These are phyloP conservation scores for Trissoscelio sp. DNA, from an alignment of 2,888 invertebrate genomes.

Conservation along the genomic window DNA sequence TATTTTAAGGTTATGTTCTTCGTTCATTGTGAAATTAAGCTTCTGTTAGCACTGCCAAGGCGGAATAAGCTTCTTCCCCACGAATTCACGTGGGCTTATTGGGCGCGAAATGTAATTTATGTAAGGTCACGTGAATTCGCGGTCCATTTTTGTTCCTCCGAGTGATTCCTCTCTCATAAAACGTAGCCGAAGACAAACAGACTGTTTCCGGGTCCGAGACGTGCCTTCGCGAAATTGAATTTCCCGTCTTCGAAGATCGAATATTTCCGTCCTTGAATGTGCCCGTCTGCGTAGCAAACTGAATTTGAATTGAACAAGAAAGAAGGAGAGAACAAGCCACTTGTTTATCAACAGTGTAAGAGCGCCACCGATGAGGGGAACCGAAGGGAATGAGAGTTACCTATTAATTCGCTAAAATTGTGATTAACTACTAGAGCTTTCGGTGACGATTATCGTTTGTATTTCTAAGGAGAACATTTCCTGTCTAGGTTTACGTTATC, in stretches of 20 bases:
- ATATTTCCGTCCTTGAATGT: constrained; percentile 46
- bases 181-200: constrained; percentile 31
- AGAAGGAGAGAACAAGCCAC: background rate
- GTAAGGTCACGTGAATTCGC: constrained; percentile 43
- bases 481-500: constrained; percentile 55
- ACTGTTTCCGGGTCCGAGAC: constrained; percentile 44
- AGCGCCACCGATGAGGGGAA: constrained; percentile 23
- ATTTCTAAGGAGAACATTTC: constrained; percentile 46
- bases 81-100: constrained; percentile 20
- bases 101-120: constrained; percentile 15
- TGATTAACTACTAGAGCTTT: constrained; percentile 65
- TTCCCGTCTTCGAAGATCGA: constrained; percentile 37
- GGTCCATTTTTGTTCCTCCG: constrained; percentile 33
- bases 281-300: constrained; percentile 9
- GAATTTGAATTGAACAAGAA: constrained; percentile 20
- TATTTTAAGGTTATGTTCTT: too few relatives aligned
- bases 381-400: constrained; percentile 61
- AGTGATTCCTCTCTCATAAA: constrained; percentile 20
- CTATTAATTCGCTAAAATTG: constrained; percentile 56
- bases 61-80: constrained; percentile 6
- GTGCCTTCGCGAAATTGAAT: constrained; percentile 55
- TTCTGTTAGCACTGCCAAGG: constrained; percentile 19
- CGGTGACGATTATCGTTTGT: constrained; percentile 52
- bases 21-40: too few relatives aligned
- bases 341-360: too few relatives aligned